These are phyloP conservation scores for Plecotus auritus DNA, from an alignment of 2,113 vertebrate species.

Conservation along the genomic window DNA sequence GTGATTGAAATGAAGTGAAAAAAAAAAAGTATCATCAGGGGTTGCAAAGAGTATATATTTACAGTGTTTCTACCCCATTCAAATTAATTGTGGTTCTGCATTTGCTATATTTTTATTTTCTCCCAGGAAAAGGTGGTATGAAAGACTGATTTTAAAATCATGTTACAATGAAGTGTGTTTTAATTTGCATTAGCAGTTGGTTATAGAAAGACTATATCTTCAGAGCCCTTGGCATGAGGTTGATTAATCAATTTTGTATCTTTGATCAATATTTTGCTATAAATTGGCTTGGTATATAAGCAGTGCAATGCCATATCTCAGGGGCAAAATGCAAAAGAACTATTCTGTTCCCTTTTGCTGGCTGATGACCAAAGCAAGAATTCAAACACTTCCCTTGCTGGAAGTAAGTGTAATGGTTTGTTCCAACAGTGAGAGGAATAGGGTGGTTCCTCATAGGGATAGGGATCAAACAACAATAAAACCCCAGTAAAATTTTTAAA, in stretches of 20 bases:
- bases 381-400: conserved; percentile 29
- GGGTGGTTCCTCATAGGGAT: conserved; percentile 41
- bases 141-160: conserved; percentile 62
- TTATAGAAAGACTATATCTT: conserved; percentile 53
- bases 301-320: conserved; percentile 59
- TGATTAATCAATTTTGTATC: conserved; percentile 47
- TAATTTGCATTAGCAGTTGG: conserved; percentile 68
- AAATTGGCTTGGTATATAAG: conserved; percentile 52
- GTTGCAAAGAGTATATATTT: conserved; percentile 94
- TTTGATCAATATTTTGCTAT: conserved; percentile 34
- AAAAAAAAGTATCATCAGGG: conserved; percentile 92
- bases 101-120: conserved; percentile 54
- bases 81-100: conserved; percentile 84
- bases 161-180: conserved; percentile 62
- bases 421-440: background rate
- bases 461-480: conserved; percentile 77
- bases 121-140: conserved; percentile 72
- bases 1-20: conserved; percentile 86
- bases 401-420: conserved; percentile 37
- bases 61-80: conserved; percentile 87
- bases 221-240: conserved; percentile 48
- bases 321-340: conserved; percentile 63
- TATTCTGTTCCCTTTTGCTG: conserved; percentile 47
- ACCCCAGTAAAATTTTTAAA: conserved; percentile 70
- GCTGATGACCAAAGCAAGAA: conserved; percentile 52